A percentile compares a stretch with the other conserved stretches of the same genome.
These are phyloP conservation scores for Dasyornis broadbenti DNA, from an alignment of 2,113 vertebrate species.

Conservation along the genomic window DNA sequence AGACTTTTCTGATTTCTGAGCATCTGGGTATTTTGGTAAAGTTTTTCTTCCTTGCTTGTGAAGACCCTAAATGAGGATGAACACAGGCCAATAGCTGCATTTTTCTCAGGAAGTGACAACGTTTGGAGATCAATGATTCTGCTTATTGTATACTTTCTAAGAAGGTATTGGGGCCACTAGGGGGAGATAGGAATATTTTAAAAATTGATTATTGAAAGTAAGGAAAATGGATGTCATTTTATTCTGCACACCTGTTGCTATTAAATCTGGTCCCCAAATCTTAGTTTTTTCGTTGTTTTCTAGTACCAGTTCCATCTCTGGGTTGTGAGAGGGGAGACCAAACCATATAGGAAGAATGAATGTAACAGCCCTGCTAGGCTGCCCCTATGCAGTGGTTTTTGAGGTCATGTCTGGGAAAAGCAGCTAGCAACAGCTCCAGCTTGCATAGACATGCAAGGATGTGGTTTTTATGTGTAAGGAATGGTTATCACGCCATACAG, in stretches of 20 bases:
- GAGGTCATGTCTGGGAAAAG: background rate
- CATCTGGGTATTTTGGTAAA: background rate
- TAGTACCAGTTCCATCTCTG: background rate
- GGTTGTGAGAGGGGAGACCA: background rate
- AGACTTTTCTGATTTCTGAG: background rate
- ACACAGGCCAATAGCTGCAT: background rate
- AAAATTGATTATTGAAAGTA: background rate
- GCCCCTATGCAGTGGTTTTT: background rate
- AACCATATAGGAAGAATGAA: background rate
- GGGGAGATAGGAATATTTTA: background rate
- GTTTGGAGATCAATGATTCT: background rate
- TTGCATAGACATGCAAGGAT: background rate
- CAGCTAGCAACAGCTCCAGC: background rate
- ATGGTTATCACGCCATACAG: background rate
- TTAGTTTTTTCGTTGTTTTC: background rate
- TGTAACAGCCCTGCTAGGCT: background rate
- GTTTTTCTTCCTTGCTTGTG: background rate
- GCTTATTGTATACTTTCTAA: background rate
- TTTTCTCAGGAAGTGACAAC: background rate
- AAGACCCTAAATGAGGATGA: background rate
- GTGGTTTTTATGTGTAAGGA: background rate
- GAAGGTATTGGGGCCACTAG: background rate
- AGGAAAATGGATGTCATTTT: background rate
- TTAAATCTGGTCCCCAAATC: background rate
- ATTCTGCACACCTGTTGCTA: background rate